Evolutionary conservation across 2,888 invertebrate genomes (phyloP).

Genomic region (Drosophila setosimentum): DNA sequence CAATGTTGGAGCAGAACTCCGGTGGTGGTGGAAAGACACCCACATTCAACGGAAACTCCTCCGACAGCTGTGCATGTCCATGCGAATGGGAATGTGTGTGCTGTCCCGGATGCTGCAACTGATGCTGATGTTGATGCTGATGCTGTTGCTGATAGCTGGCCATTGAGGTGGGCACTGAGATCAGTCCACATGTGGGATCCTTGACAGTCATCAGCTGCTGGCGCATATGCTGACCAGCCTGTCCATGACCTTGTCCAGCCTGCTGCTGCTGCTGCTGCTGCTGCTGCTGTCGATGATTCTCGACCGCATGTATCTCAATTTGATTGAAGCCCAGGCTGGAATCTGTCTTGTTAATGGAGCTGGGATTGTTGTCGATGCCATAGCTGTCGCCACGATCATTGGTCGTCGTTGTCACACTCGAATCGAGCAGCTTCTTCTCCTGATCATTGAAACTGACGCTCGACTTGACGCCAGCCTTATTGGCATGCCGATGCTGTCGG

Average conservation of each 20-base stretch:
- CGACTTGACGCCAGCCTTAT: constrained; percentile 89
- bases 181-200: constrained; percentile 82
- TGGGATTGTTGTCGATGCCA: constrained; percentile 88
- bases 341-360: constrained; percentile 85
- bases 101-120: constrained; percentile 39
- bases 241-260: constrained; percentile 48
- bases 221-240: constrained; percentile 61
- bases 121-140: constrained; percentile 37
- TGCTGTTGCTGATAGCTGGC: constrained; percentile 54
- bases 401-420: constrained; percentile 91
- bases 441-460: constrained; percentile 94
- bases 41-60: constrained; percentile 86
- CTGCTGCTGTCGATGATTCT: constrained; percentile 84
- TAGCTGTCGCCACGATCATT: constrained; percentile 88
- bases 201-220: constrained; percentile 81
- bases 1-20: constrained; percentile 87
- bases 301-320: constrained; percentile 87
- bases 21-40: constrained; percentile 87
- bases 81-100: constrained; percentile 64
- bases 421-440: constrained; percentile 93
- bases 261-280: constrained; percentile 60
- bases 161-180: constrained; percentile 80
- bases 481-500: constrained; percentile 86
- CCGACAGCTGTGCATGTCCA: constrained; percentile 73
- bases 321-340: constrained; percentile 87